These are phyloP conservation scores for Ursus arctos DNA, from an alignment of 2,113 vertebrate genomes.

Conservation along the genomic window DNA sequence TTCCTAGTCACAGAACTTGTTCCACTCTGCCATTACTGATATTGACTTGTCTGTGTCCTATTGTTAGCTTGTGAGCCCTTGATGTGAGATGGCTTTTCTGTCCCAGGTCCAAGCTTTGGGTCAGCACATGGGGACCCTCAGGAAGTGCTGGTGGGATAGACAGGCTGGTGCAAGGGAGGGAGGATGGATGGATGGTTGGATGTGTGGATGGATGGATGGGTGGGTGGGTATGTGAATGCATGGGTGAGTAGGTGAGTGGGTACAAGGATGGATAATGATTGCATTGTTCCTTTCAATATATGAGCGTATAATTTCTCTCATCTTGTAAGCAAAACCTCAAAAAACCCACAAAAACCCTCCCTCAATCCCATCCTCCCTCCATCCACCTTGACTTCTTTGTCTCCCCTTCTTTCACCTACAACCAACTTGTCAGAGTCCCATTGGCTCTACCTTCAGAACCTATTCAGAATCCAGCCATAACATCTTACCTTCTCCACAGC, in stretches of 20 bases:
- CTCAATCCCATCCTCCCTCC: not conserved
- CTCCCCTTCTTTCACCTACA: not conserved
- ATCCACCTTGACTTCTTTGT: not conserved
- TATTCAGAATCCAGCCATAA: not conserved
- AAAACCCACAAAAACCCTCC: not conserved
- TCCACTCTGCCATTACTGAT: not conserved
- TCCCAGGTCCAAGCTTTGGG: not conserved
- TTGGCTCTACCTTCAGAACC: not conserved
- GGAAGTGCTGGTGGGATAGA: not conserved
- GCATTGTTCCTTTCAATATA: not conserved
- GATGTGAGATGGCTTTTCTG: not conserved
- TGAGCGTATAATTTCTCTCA: not conserved
- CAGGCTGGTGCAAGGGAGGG: too few species aligned
- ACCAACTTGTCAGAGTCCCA: too few species aligned
- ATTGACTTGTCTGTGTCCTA: not conserved
- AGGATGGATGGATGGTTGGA: not conserved
- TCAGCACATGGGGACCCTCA: not conserved
- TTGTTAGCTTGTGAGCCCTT: not conserved
- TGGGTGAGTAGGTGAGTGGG: not conserved
- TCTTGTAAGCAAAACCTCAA: not conserved
- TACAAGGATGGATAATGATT: not conserved
- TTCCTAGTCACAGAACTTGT: not conserved
- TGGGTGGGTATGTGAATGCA: not conserved
- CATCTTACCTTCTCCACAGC: not conserved
- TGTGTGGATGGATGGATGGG: accelerated